phyloP scores from a whole-genome alignment of 2,113 vertebrate genomes.

The Trinectes maculatus region DNA sequence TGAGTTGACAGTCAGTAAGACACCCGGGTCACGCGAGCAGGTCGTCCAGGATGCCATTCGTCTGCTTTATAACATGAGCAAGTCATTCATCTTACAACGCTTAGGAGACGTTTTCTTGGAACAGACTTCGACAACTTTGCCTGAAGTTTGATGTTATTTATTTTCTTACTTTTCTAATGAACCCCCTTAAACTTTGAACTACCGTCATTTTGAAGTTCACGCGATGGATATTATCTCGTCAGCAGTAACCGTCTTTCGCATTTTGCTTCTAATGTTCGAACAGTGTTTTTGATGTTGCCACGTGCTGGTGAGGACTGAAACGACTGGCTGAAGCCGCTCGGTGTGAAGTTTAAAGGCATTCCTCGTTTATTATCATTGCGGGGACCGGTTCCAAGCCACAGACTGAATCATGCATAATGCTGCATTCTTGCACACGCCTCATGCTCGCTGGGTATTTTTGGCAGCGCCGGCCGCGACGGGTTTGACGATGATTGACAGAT shows the following conservation, averaged over 20 bases:
- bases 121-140: too few species aligned
- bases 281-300: slow-evolving; percentile 42
- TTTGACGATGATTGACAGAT: slow-evolving; percentile 57
- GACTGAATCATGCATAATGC: slow-evolving; percentile 48
- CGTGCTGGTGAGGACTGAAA: slow-evolving; percentile 17
- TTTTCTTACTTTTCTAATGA: slow-evolving; percentile 29
- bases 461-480: not conserved
- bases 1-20: slow-evolving; percentile 50
- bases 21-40: slow-evolving; percentile 37
- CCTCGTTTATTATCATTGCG: slow-evolving; percentile 28
- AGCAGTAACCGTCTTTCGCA: too few species aligned
- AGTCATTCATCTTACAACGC: slow-evolving; percentile 30
- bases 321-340: slow-evolving; percentile 31
- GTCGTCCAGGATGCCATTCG: slow-evolving; percentile 32
- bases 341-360: slow-evolving; percentile 44
- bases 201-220: too few species aligned
- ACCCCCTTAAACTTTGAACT: too few species aligned
- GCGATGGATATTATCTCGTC: too few species aligned
- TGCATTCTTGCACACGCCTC: slow-evolving; percentile 35
- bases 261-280: slow-evolving; percentile 18
- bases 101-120: slow-evolving; percentile 24
- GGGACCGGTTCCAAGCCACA: slow-evolving; percentile 41
- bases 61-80: slow-evolving; percentile 44
- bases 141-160: slow-evolving; percentile 18
- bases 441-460: slow-evolving; percentile 43